phyloP scores from a whole-genome alignment of 2,113 vertebrate genomes.

The Eira barbara region DNA sequence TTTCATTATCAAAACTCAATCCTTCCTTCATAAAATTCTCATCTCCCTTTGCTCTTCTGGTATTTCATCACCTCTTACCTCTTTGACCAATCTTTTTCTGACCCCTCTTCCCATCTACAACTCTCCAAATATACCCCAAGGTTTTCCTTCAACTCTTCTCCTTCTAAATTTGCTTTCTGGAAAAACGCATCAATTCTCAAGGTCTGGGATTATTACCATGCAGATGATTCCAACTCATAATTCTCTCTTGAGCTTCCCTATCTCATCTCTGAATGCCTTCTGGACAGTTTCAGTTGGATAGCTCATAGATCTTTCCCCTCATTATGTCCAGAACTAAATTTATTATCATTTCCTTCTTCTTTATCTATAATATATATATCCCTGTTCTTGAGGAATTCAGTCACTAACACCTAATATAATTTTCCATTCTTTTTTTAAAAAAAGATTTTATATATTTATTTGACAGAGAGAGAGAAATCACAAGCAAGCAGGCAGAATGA shows the following conservation, averaged over 20 bases:
- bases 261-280: neutral
- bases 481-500: too few relatives aligned
- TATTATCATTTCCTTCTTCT: neutral
- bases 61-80: neutral
- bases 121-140: neutral
- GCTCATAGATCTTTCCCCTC: neutral
- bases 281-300: neutral
- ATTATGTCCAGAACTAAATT: neutral
- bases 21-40: neutral
- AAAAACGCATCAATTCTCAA: neutral
- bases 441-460: too few relatives aligned
- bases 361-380: neutral
- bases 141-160: neutral
- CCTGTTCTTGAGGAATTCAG: neutral
- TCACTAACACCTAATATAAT: neutral
- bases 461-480: too few relatives aligned
- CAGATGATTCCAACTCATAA: neutral
- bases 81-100: slow-evolving; percentile 12
- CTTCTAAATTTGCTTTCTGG: slow-evolving; percentile 19
- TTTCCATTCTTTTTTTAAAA: neutral
- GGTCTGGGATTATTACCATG: neutral
- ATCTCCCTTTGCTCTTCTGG: neutral
- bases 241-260: neutral
- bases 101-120: neutral
- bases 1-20: slow-evolving; percentile 4